phyloP scores from a whole-genome alignment of 2,888 invertebrate species.

The Beris morrisii region DNA sequence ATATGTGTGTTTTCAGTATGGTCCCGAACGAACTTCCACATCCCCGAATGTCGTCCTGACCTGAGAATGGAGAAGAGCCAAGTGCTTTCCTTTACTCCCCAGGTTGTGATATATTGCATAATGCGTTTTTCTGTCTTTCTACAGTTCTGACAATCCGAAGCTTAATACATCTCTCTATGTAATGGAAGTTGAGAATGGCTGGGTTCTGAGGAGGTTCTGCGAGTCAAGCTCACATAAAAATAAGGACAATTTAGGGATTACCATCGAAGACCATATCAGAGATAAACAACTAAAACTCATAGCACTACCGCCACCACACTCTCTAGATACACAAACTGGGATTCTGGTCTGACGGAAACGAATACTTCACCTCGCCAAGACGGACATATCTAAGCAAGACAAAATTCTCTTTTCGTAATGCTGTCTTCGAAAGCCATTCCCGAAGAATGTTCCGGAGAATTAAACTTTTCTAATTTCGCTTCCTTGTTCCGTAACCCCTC shows the following conservation, averaged over 20 bases:
- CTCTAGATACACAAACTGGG: no score
- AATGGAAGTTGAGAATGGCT: background rate
- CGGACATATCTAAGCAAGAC: no score
- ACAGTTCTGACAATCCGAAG: background rate
- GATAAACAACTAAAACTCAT: conserved; percentile 30
- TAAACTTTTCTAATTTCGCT: conserved; percentile 31
- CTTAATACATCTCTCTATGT: conserved; percentile 22
- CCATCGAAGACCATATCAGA: conserved; percentile 24
- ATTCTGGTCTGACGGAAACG: background rate
- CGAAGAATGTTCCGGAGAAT: conserved; percentile 27
- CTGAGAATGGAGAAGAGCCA: conserved; percentile 18
- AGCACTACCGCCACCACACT: conserved; percentile 6
- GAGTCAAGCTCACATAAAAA: conserved; percentile 4
- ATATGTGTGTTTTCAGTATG: conserved; percentile 6
- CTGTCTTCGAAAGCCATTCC: background rate
- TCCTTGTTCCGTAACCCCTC: background rate
- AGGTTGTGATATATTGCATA: conserved; percentile 33
- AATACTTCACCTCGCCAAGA: background rate
- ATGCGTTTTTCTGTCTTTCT: conserved; percentile 27
- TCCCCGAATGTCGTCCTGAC: conserved; percentile 16
- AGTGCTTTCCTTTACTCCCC: background rate
- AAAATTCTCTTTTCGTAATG: no score
- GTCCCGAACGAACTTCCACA: background rate
- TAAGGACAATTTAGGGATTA: conserved; percentile 25
- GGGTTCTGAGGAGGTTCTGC: background rate